Evolutionary conservation across 2,113 vertebrate species (phyloP).

Genomic region (Alethe castanea): DNA sequence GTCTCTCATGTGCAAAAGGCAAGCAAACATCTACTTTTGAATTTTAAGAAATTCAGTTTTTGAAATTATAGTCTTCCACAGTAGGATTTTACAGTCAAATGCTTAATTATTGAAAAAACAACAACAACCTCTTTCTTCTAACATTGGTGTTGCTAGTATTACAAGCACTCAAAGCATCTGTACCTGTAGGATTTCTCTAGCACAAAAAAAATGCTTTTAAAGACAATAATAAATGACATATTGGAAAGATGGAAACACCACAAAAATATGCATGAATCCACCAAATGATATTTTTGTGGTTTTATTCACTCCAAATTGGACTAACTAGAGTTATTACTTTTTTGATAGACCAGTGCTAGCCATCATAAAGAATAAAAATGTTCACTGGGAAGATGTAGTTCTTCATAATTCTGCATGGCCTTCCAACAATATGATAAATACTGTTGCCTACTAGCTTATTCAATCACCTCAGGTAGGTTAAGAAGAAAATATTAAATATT

Average conservation of each 20-base stretch:
- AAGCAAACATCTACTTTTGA: neutral
- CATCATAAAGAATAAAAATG: neutral
- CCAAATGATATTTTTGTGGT: neutral
- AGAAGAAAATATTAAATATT: neutral
- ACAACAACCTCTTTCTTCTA: neutral
- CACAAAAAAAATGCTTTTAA: neutral
- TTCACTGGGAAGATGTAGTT: neutral
- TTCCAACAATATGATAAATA: neutral
- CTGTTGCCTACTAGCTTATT: neutral
- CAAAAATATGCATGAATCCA: neutral
- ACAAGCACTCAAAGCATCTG: neutral
- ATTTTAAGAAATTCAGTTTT: neutral
- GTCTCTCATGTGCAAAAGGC: neutral
- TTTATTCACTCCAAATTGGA: neutral
- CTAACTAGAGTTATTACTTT: neutral
- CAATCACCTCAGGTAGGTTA: neutral
- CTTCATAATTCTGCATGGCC: neutral
- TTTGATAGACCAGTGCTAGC: neutral
- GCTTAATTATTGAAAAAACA: neutral
- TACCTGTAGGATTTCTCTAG: neutral
- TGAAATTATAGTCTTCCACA: neutral
- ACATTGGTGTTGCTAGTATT: neutral
- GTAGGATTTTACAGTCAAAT: neutral
- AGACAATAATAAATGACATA: neutral
- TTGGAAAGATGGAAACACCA: neutral